A percentile compares a stretch with the other conserved stretches of the same genome.
These are phyloP conservation scores for Eledone cirrhosa DNA, from an alignment of 2,888 invertebrate species.

Conservation along the genomic window DNA sequence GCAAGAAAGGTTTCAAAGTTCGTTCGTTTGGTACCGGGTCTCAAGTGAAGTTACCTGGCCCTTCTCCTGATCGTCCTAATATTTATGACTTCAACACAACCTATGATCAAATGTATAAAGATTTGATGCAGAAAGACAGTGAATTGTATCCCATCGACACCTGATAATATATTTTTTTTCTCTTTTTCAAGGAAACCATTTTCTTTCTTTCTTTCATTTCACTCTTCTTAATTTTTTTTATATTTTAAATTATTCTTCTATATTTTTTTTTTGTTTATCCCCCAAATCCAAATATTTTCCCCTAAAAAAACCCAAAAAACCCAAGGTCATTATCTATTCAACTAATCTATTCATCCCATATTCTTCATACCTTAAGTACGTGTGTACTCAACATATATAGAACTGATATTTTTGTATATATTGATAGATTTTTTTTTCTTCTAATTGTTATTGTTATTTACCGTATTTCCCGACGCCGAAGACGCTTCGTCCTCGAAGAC, in stretches of 20 bases:
- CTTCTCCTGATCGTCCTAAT: constrained; percentile 89
- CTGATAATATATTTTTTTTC: not conserved
- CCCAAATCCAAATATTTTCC: not conserved
- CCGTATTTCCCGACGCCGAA: too few relatives aligned
- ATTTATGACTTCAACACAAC: constrained; percentile 95
- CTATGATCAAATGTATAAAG: constrained; percentile 94
- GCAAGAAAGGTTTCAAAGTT: constrained; percentile 96
- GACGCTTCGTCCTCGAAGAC: too few relatives aligned
- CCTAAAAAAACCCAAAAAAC: too few relatives aligned
- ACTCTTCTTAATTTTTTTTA: not conserved
- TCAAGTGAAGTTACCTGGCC: constrained; percentile 92
- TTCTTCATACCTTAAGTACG: too few relatives aligned
- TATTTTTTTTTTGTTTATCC: not conserved
- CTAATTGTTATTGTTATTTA: too few relatives aligned
- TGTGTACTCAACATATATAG: too few relatives aligned
- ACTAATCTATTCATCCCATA: too few relatives aligned
- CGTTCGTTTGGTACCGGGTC: constrained; percentile 80
- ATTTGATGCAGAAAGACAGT: constrained; percentile 88
- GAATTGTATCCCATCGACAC: constrained; percentile 76
- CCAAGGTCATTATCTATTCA: too few relatives aligned
- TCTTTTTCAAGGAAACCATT: not conserved
- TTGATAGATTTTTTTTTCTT: too few relatives aligned
- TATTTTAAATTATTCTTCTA: not conserved
- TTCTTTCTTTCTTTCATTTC: not conserved
- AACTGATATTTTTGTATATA: too few relatives aligned